Conservation (phyloP, 2,797 vertebrate species). For the Morelia viridis region DNA sequence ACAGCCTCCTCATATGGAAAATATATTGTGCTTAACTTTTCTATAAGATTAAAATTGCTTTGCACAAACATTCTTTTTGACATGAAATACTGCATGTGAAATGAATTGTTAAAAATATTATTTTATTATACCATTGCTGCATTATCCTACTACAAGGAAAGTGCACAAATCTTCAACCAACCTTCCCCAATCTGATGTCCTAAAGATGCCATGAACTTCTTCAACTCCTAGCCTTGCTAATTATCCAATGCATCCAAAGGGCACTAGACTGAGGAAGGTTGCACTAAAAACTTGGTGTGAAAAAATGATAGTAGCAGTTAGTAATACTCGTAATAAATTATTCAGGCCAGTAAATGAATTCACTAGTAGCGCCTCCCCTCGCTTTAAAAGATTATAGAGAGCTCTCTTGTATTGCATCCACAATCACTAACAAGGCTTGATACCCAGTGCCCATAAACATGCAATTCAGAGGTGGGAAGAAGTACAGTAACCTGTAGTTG, state of each 20-base stretch:
- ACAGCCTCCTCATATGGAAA: not conserved
- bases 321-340: not conserved
- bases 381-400: not conserved
- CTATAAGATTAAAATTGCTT: slow-evolving; percentile 23
- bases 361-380: not conserved
- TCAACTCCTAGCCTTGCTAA: not conserved
- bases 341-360: not conserved
- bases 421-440: not conserved
- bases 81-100: not conserved
- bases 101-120: not conserved
- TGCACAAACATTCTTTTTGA: slow-evolving; percentile 10
- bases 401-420: not conserved
- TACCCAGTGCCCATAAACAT: not conserved
- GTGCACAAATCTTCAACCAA: not conserved
- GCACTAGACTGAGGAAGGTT: not conserved
- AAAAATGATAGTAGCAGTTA: not conserved
- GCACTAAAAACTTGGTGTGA: not conserved
- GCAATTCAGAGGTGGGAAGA: not conserved
- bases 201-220: not conserved
- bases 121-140: not conserved
- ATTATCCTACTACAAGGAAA: not conserved
- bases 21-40: not conserved
- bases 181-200: not conserved
- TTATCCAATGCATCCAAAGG: not conserved
- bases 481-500: not conserved